Conservation (phyloP, 1,140 invertebrate genomes). For the Ceratoteleas bidentatus region DNA sequence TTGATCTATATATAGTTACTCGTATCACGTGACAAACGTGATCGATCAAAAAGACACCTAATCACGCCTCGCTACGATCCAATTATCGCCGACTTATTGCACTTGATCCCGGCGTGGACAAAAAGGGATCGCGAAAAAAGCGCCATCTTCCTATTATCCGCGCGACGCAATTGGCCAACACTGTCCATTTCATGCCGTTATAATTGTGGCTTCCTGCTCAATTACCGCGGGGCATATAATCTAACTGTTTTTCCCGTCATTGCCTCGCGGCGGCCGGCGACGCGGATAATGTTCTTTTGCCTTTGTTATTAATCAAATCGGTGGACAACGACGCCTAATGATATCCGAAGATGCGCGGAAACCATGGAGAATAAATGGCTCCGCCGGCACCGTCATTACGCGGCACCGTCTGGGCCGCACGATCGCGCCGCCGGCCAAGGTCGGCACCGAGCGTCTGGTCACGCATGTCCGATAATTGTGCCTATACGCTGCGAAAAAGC, state of each 20-base stretch:
- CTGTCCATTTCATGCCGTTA: conserved; percentile 58
- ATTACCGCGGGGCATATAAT: conserved; percentile 45
- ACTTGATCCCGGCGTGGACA: neutral
- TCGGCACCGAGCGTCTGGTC: conserved; percentile 36
- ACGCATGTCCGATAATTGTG: conserved; percentile 20
- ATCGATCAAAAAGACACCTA: no score
- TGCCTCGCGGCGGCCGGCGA: conserved; percentile 12
- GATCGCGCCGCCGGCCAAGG: conserved; percentile 11
- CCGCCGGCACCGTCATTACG: conserved; percentile 32
- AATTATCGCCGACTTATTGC: neutral
- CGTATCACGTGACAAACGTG: no score
- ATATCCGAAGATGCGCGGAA: conserved; percentile 21
- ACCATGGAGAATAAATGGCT: conserved; percentile 34
- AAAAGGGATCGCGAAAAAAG: conserved; percentile 4
- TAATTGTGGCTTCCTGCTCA: conserved; percentile 50
- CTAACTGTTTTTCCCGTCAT: conserved; percentile 51
- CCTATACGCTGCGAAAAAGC: no score
- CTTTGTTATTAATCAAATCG: conserved; percentile 53
- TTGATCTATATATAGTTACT: no score
- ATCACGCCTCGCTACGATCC: neutral
- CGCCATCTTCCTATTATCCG: conserved; percentile 24
- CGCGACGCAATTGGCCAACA: conserved; percentile 26
- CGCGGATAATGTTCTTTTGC: conserved; percentile 39
- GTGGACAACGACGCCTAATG: conserved; percentile 41
- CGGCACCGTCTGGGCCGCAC: conserved; percentile 5